Evolutionary conservation across 2,888 invertebrate genomes (phyloP), one percentile per base, ranked within the genome.

Genomic region (Oscheius sp.): DNA sequence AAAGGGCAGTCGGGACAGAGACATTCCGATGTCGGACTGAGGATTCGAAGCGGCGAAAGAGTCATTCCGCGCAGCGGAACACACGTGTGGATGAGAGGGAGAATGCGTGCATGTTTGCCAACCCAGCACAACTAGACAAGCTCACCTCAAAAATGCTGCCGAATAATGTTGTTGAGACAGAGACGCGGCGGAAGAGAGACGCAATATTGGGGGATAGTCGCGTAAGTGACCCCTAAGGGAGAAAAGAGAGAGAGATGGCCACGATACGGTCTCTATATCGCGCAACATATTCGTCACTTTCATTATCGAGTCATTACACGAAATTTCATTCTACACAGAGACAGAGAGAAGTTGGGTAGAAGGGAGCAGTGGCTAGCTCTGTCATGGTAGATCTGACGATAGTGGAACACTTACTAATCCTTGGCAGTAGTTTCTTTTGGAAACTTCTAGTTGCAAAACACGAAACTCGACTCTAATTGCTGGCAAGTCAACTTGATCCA

Each of bases 1-100:
- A 75, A 78, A 21, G 78, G 80, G 76, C 78, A 77, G 29, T 77
- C 55, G 13, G 68, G 75, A 73, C 76, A 78, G 33, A 35, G 55
- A 55, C 68, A 68, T 53, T 53, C 11, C 2, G 66, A 59, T 2
- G 68, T 53, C 7, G 68, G 68, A 35, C 53, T 51, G 53, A 29
- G 68, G 42, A 68, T 37, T 13, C 55, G 53, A 32, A 68, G 68
- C 21, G 68, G 68, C 2, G 68, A 68, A 33, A 68, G 68, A n/a
- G 68, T 35, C 68, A 68, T 68, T 47, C 42, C 42, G 42, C 42
- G 42, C 42, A 42, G 42, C 42, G 63, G 63, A 53, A 68, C 42
- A 42, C 53, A 68, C 68, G 55, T 68, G 68, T 68, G 68, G 55
- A 35, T 32, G 35, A 35, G 37, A 37, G 35, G 59, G 59, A 55